phyloP scores from a whole-genome alignment of 2,888 invertebrate genomes.

The Myopa tessellatipennis region DNA sequence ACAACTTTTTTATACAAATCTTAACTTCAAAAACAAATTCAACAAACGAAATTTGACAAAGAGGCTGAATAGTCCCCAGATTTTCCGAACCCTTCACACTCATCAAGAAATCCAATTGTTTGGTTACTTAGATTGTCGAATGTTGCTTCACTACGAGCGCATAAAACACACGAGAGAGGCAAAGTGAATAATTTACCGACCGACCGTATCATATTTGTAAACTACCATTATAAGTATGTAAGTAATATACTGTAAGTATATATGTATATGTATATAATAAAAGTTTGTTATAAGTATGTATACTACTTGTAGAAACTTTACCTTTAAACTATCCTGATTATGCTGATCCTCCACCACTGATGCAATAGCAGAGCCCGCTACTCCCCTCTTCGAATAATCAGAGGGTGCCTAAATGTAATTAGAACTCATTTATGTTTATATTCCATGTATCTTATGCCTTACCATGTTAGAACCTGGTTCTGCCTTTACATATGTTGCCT shows the following conservation, averaged over 20 bases:
- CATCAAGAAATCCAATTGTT: no score
- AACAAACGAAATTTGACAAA: no score
- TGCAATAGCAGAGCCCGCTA: constrained; percentile 68
- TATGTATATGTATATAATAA: no score
- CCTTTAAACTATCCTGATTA: constrained; percentile 54
- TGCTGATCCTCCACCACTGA: constrained; percentile 57
- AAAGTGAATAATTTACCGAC: background rate
- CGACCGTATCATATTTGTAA: no score
- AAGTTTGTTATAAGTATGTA: no score
- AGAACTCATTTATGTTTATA: background rate
- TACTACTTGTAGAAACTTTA: constrained; percentile 35
- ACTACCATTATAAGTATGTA: no score
- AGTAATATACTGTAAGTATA: no score
- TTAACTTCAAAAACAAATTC: no score
- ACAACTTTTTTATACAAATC: no score
- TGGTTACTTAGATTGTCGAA: constrained; percentile 21
- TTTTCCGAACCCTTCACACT: no score
- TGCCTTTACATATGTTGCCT: constrained; percentile 64
- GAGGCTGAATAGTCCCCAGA: no score
- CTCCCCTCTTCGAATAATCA: constrained; percentile 72
- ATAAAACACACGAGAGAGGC: background rate
- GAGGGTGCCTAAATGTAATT: constrained; percentile 69
- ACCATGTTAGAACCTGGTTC: constrained; percentile 65
- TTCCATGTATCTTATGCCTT: constrained; percentile 10
- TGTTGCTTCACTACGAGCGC: background rate